phyloP scores from a whole-genome alignment of 2,888 invertebrate species.

The Epinotia nisella region DNA sequence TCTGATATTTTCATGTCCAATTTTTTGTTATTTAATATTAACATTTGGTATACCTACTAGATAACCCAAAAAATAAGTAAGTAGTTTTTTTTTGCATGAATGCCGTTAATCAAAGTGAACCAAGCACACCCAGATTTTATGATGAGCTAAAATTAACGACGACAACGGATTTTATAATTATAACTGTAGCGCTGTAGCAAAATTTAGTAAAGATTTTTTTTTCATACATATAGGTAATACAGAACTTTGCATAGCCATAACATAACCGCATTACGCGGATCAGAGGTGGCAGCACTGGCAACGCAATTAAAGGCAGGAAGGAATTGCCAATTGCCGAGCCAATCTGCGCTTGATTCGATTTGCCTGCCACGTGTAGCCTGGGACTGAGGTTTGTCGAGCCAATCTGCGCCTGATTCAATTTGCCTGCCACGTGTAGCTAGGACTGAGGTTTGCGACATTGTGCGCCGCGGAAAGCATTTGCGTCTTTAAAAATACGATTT shows the following conservation, averaged over 20 bases:
- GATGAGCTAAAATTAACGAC: background rate
- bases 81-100: too few species aligned
- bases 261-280: conserved; percentile 12
- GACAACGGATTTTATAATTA: background rate
- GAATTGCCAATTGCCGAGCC: conserved; percentile 43
- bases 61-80: too few species aligned
- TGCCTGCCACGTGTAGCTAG: conserved; percentile 19
- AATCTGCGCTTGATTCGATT: conserved; percentile 41
- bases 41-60: too few species aligned
- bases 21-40: too few species aligned
- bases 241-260: conserved; percentile 1
- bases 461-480: too few species aligned
- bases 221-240: too few species aligned
- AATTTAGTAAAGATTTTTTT: too few species aligned
- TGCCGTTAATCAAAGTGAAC: background rate
- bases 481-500: background rate
- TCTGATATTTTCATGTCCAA: too few species aligned
- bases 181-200: background rate
- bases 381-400: conserved; percentile 46
- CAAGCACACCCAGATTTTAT: background rate
- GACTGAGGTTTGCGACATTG: conserved; percentile 45
- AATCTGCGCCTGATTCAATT: conserved; percentile 27
- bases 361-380: conserved; percentile 16
- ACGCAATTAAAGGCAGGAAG: conserved; percentile 43
- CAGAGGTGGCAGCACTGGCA: background rate